Conservation (phyloP, 2,113 vertebrate species). For the Trichomycterus rosablanca region DNA sequence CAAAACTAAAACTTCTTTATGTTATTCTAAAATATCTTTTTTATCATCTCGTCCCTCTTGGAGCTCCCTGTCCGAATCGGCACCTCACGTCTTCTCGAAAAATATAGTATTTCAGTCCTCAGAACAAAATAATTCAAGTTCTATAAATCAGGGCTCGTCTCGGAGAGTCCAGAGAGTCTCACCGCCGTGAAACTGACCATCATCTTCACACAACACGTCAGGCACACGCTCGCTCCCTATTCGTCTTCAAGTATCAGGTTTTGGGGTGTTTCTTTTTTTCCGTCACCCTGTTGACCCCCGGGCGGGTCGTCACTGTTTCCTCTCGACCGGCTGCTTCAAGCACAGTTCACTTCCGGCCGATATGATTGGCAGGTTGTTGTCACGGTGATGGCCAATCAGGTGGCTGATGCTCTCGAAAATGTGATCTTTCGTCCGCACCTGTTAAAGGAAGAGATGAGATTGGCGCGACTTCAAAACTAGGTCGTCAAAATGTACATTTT, state of each 20-base stretch:
- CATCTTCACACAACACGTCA: conserved; percentile 17
- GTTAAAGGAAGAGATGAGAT: conserved; percentile 27
- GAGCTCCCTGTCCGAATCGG: conserved; percentile 72
- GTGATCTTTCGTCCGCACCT: conserved; percentile 96
- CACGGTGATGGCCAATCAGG: conserved; percentile 91
- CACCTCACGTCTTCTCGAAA: conserved; percentile 77
- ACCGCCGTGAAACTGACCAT: conserved; percentile 31
- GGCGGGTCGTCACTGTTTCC: conserved; percentile 70
- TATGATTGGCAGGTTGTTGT: conserved; percentile 91
- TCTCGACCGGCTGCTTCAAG: conserved; percentile 85
- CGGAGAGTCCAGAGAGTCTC: not conserved
- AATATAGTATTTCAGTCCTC: conserved; percentile 90
- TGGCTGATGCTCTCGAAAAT: conserved; percentile 96
- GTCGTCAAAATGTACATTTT: no score
- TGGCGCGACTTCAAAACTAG: no score
- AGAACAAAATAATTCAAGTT: conserved; percentile 74
- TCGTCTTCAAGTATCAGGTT: conserved; percentile 62
- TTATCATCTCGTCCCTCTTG: conserved; percentile 60
- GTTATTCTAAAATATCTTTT: conserved; percentile 69
- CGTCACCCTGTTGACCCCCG: not conserved
- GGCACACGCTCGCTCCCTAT: conserved; percentile 40
- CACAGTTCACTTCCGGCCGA: conserved; percentile 95
- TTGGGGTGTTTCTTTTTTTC: conserved; percentile 5
- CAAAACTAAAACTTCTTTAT: conserved; percentile 72
- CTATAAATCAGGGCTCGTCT: conserved; percentile 67